Base-by-base conservation (phyloP, 1,140 invertebrate genomes). In the Kradibia gibbosae region DNA sequence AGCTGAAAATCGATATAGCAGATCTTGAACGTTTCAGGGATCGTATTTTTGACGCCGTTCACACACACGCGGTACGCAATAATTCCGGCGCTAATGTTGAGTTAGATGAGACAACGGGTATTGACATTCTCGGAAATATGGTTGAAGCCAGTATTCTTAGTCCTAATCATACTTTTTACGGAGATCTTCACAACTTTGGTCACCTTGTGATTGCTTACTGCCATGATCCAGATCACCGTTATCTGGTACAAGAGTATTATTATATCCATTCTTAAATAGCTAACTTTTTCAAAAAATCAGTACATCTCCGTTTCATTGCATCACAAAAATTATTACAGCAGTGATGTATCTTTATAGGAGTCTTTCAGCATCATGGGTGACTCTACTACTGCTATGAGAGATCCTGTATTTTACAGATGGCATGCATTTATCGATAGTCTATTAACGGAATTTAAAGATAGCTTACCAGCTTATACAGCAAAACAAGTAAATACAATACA, bases 331-430 rank as follows among this genome's bases (percentile, higher is more conserved):
- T 31, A 28, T 39, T 39, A 11, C 13, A 34, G 2, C 50, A 11
- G 15, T 20, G 22, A 1, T 8, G 34, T 67, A 3, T 1, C 45
- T 70, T 3, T 76, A 17, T 13, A 93, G 92, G 93, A 95, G 90
- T 92, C 92, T 4, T 94, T 94, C 81, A 91, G 93, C 25, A 92
- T 95, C 0, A 95, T 95, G 92, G 94, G 93, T n/a, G 95, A 95
- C 85, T 91, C 93, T 0, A 93, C 94, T 0, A 96, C 95, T 17
- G 94, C 95, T 5, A 95, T 96, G 95, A 92, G 96, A 20, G 96
- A 97, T 89, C 96, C 96, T 0, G 90, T 96, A 13, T 97, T 97
- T 91, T 97, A 97, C 89, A 93, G 95, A 86, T 97, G 94, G 95
- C 96, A 97, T 85, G 94, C 94, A 5, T 95, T 94, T 84, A 92